Percentiles rank a stretch among this genome's conserved stretches.
Evolutionary conservation across 2,797 vertebrate genomes (phyloP).

Genomic region (Acridotheres tristis): DNA sequence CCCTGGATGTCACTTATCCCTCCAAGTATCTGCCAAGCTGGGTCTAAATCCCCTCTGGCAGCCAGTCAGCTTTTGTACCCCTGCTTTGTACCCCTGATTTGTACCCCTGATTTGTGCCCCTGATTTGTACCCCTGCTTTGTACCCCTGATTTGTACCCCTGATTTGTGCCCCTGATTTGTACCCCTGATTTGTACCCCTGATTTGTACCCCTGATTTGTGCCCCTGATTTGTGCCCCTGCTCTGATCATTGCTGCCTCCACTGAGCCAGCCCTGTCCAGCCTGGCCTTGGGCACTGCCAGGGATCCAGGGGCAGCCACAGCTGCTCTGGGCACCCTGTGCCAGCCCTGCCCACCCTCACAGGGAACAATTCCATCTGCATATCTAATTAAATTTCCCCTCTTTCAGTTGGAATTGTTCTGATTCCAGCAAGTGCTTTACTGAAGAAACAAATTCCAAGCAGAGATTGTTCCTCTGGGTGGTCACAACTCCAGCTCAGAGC

Average conservation of each 20-base stretch:
- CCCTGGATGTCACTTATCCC: neutral
- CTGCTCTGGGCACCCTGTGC: neutral
- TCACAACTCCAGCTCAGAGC: rapidly evolving
- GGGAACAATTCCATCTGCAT: neutral
- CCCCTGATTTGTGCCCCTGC: neutral
- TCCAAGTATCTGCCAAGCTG: neutral
- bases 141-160: too few species aligned
- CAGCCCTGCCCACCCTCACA: neutral
- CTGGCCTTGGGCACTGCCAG: neutral
- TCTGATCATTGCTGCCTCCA: neutral
- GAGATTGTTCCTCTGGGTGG: neutral
- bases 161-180: too few species aligned
- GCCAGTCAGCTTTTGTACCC: neutral
- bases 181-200: neutral
- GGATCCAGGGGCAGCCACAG: neutral
- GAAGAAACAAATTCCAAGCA: neutral
- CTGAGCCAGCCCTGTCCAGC: rapidly evolving
- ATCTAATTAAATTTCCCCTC: neutral
- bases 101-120: too few species aligned
- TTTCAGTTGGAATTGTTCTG: neutral
- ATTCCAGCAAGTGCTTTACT: neutral
- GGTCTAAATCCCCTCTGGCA: neutral
- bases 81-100: neutral
- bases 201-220: neutral
- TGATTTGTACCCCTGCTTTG: too few species aligned